Percentiles rank a stretch among this genome's conserved stretches.
These are phyloP conservation scores for Brienomyrus longianalis DNA, from an alignment of 2,113 vertebrate species.

Conservation along the genomic window DNA sequence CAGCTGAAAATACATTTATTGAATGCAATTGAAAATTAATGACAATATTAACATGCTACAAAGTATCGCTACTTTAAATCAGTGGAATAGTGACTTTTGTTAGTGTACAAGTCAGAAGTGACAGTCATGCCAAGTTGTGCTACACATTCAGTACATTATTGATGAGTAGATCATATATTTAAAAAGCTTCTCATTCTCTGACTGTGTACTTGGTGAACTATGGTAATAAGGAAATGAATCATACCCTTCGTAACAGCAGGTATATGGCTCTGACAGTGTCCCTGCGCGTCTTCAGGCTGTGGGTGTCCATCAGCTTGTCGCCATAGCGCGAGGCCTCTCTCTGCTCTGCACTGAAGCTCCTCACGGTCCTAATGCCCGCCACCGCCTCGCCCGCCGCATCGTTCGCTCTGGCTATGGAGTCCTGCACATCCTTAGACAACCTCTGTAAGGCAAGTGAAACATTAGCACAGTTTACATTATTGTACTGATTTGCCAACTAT, in stretches of 20 bases:
- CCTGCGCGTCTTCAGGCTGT: constrained; percentile 48
- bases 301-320: constrained; percentile 48
- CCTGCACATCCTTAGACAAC: constrained; percentile 54
- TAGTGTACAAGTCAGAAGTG: neutral
- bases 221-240: neutral
- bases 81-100: neutral
- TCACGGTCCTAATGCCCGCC: constrained; percentile 60
- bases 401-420: constrained; percentile 55
- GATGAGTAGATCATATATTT: neutral
- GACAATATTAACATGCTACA: constrained; percentile 11
- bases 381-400: constrained; percentile 66
- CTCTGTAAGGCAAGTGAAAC: constrained; percentile 32
- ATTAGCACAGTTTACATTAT: neutral
- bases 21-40: neutral
- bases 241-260: constrained; percentile 58
- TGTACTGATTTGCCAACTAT: neutral
- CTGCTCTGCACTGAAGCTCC: constrained; percentile 63
- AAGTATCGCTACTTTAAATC: neutral
- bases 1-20: constrained; percentile 41
- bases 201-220: neutral
- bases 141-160: neutral
- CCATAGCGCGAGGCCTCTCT: constrained; percentile 61
- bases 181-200: neutral
- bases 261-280: constrained; percentile 51
- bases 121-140: neutral